These are phyloP conservation scores for Pygathrix nemaeus DNA, from an alignment of 2,113 vertebrate genomes.

Conservation along the genomic window DNA sequence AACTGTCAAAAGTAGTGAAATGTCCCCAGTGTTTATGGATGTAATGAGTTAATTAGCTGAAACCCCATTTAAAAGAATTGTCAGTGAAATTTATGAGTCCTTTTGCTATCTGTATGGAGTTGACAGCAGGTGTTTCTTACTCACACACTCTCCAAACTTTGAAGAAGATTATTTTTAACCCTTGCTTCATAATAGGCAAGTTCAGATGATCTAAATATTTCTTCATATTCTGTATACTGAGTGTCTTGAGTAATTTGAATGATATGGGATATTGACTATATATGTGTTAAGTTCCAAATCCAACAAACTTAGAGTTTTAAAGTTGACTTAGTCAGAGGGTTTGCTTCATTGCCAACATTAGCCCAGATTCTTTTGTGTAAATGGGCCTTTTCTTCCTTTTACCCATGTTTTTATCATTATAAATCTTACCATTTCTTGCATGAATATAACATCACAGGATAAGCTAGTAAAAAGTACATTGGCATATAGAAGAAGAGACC, in stretches of 20 bases:
- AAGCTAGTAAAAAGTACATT: not conserved
- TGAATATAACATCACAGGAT: not conserved
- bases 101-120: not conserved
- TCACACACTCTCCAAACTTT: not conserved
- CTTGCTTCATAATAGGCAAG: not conserved
- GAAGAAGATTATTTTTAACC: not conserved
- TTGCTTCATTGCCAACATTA: not conserved
- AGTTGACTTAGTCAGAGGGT: not conserved
- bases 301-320: not conserved
- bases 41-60: not conserved
- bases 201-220: not conserved
- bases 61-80: conserved; percentile 5
- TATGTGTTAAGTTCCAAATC: not conserved
- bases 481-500: not conserved
- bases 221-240: not conserved
- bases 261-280: not conserved
- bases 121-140: not conserved
- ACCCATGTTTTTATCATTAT: not conserved
- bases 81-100: not conserved
- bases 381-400: not conserved
- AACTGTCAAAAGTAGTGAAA: not conserved
- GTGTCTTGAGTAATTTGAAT: not conserved
- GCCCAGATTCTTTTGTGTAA: not conserved
- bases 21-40: not conserved
- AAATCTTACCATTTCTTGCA: not conserved